These are phyloP conservation scores for Paragorgia papillata DNA, from an alignment of 92 coral and sea anemone genomes.

Conservation along the genomic window DNA sequence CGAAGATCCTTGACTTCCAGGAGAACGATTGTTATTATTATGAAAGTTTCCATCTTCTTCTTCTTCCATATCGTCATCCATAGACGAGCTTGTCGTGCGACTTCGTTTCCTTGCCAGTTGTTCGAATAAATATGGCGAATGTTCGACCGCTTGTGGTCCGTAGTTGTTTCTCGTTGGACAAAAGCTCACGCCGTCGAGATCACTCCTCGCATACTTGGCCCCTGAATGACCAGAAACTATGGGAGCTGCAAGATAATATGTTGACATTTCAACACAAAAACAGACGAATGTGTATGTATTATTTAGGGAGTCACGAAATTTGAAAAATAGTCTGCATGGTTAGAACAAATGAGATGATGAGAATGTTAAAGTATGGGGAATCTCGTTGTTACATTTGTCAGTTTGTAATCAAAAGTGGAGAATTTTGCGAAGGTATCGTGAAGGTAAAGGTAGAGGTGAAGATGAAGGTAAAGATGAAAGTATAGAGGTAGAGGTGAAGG, in stretches of 20 bases:
- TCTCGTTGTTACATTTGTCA: no score
- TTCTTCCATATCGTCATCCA: slow-evolving; percentile 87
- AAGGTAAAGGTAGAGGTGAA: no score
- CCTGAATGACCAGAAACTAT: slow-evolving; percentile 25
- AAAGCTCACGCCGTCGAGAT: slow-evolving; percentile 15
- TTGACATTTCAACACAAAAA: no score
- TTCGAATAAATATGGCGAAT: slow-evolving; percentile 67
- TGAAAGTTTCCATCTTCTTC: slow-evolving; percentile 70
- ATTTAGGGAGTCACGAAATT: no score
- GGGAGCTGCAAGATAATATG: slow-evolving; percentile 1
- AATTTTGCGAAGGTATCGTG: no score
- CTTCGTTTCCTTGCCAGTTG: slow-evolving; percentile 86
- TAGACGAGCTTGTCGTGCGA: slow-evolving; percentile 84
- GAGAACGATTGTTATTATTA: slow-evolving; percentile 61
- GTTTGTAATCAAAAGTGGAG: no score
- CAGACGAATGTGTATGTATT: no score
- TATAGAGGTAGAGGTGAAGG: no score
- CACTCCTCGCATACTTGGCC: slow-evolving; percentile 26
- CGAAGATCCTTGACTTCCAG: slow-evolving; percentile 43
- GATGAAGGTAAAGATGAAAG: no score
- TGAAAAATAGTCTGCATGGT: no score
- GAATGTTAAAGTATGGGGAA: no score
- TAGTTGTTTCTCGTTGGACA: slow-evolving; percentile 28
- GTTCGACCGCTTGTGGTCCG: slow-evolving; percentile 25
- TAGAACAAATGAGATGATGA: no score